Conservation (phyloP, 2,113 vertebrate genomes). For the Balaenoptera acutorostrata region DNA sequence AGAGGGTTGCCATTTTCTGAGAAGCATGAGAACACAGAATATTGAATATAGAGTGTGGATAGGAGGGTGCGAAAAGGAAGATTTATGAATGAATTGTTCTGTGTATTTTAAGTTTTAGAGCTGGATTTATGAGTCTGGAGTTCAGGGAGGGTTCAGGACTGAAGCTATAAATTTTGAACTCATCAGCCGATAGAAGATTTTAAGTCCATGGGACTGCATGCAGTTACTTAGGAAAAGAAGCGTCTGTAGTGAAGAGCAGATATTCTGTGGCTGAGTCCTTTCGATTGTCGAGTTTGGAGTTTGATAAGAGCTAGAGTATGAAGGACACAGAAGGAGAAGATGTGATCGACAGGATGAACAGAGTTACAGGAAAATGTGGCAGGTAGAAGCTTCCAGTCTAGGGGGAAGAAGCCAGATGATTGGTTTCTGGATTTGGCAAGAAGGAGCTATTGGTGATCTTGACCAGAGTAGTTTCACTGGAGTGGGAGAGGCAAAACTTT, state of each 20-base stretch:
- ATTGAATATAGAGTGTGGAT: not conserved
- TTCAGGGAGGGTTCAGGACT: conserved; percentile 48
- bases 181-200: conserved; percentile 37
- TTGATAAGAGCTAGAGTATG: not conserved
- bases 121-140: conserved; percentile 56
- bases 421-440: not conserved
- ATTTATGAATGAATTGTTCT: conserved; percentile 53
- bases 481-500: not conserved
- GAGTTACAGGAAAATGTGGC: not conserved
- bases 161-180: conserved; percentile 50
- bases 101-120: conserved; percentile 17
- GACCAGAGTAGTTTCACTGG: not conserved
- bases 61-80: not conserved
- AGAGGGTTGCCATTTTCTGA: not conserved
- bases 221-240: not conserved
- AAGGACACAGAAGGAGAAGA: not conserved
- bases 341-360: not conserved
- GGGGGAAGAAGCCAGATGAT: not conserved
- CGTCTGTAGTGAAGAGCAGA: not conserved
- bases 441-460: not conserved
- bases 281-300: not conserved
- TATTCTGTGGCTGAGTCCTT: not conserved
- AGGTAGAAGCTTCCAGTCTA: not conserved
- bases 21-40: not conserved
- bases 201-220: conserved; percentile 1